Conservation (phyloP, 2,113 vertebrate species). For the Dermatemys mawii region DNA sequence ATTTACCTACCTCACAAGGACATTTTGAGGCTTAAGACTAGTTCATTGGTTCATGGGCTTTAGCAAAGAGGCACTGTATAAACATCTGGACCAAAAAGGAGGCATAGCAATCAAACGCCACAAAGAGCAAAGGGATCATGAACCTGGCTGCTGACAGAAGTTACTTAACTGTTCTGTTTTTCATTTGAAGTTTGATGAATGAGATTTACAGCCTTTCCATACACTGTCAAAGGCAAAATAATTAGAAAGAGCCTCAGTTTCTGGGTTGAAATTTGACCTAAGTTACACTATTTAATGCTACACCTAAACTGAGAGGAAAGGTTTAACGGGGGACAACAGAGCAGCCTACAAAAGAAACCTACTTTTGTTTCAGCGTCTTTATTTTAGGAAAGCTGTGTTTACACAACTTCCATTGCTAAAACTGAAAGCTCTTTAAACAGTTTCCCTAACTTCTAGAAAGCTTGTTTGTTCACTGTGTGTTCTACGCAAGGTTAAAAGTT, state of each 20-base stretch:
- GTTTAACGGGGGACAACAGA: background rate
- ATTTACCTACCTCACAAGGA: background rate
- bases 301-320: no score
- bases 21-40: background rate
- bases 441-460: background rate
- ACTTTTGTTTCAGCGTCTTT: background rate
- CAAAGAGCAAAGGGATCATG: background rate
- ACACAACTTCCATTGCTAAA: background rate
- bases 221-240: slow-evolving; percentile 3
- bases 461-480: background rate
- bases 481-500: background rate
- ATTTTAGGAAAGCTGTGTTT: slow-evolving; percentile 1
- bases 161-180: slow-evolving; percentile 16
- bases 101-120: background rate
- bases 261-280: slow-evolving; percentile 34
- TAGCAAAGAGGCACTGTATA: fast-evolving
- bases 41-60: fast-evolving
- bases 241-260: slow-evolving; percentile 4
- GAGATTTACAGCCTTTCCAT: slow-evolving; percentile 13
- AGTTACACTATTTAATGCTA: background rate
- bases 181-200: background rate
- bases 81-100: background rate
- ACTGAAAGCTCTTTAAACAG: background rate
- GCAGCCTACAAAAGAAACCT: background rate
- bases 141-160: background rate